These are phyloP conservation scores for Numida meleagris DNA, from an alignment of 2,113 vertebrate genomes.

Conservation along the genomic window DNA sequence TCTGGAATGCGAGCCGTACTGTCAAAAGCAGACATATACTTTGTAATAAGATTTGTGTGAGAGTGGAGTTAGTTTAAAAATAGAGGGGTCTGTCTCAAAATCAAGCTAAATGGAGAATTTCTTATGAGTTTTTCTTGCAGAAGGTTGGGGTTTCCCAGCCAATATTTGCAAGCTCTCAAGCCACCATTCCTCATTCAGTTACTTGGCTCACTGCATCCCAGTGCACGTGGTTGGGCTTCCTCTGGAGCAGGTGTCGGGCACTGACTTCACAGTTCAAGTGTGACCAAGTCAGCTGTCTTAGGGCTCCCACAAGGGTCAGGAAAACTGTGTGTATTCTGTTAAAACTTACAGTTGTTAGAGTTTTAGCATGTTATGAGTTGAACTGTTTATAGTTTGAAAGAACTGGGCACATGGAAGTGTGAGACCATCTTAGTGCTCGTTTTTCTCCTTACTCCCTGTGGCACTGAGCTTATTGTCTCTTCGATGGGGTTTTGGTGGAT, in stretches of 20 bases:
- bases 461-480: not conserved
- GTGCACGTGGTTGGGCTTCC: fast-evolving
- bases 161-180: not conserved
- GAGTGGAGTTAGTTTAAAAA: not conserved
- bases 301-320: not conserved
- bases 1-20: not conserved
- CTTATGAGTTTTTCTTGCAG: not conserved
- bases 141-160: not conserved
- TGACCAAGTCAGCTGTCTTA: not conserved
- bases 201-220: fast-evolving
- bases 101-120: not conserved
- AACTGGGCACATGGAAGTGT: not conserved
- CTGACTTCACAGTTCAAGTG: not conserved
- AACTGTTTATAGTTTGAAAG: fast-evolving
- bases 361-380: not conserved
- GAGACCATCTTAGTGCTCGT: not conserved
- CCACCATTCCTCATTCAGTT: fast-evolving
- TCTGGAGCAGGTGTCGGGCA: not conserved
- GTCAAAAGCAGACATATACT: not conserved
- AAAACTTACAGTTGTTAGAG: not conserved
- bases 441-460: fast-evolving
- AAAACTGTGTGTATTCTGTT: not conserved
- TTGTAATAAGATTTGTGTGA: not conserved
- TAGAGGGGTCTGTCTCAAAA: not conserved
- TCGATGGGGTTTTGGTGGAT: not conserved